Evolutionary conservation across 2,113 vertebrate species (phyloP).

Genomic region (Boulengeromyrus knoepffleri): DNA sequence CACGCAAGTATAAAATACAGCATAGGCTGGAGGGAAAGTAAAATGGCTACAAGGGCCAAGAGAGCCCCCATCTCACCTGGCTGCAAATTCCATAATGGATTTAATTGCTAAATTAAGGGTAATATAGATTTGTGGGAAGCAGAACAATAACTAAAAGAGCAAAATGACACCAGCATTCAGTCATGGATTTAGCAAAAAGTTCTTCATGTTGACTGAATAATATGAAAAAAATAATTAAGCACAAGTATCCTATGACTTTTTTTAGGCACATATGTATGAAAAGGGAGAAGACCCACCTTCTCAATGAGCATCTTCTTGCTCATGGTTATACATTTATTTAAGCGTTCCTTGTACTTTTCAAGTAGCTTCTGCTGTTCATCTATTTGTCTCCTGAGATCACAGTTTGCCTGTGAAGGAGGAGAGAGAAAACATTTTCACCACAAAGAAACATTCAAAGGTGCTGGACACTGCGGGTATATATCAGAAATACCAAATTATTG

Average conservation of each 20-base stretch:
- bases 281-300: slow-evolving; percentile 65
- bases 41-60: not conserved
- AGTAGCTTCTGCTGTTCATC: slow-evolving; percentile 99
- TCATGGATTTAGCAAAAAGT: not conserved
- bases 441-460: not conserved
- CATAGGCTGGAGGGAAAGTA: not conserved
- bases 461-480: not conserved
- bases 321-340: slow-evolving; percentile 99
- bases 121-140: not conserved
- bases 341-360: slow-evolving; percentile 98
- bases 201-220: not conserved
- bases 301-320: slow-evolving; percentile 98
- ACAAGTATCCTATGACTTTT: not conserved
- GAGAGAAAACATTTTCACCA: not conserved
- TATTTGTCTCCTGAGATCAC: slow-evolving; percentile 99
- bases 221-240: not conserved
- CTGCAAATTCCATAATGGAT: not conserved
- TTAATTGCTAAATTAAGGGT: not conserved
- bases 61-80: not conserved
- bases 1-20: not conserved
- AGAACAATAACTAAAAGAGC: not conserved
- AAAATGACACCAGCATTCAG: not conserved
- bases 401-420: slow-evolving; percentile 76
- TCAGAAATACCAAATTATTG: not conserved
- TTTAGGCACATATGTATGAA: not conserved